phyloP scores from a whole-genome alignment of 2,888 invertebrate species.

The Drosophila histrio region DNA sequence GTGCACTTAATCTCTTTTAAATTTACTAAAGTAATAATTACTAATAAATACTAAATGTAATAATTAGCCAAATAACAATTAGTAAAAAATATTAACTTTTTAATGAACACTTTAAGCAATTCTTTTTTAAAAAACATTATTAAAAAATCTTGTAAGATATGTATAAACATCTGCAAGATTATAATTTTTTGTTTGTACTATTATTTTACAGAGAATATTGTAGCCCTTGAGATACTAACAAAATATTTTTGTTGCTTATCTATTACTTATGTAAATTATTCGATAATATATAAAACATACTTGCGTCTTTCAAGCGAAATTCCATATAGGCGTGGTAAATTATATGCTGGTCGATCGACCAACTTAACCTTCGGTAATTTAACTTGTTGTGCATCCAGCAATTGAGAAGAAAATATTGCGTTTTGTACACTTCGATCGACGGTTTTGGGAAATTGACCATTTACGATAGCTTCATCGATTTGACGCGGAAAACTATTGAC shows the following conservation, averaged over 20 bases:
- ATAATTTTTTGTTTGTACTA: no score
- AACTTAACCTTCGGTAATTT: slow-evolving; percentile 91
- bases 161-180: no score
- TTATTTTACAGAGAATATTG: not conserved
- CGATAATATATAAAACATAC: slow-evolving; percentile 84
- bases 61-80: not conserved
- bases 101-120: no score
- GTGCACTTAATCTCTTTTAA: no score
- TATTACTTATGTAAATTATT: not conserved
- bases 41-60: no score
- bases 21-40: no score
- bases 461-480: slow-evolving; percentile 85
- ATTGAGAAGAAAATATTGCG: slow-evolving; percentile 87
- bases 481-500: slow-evolving; percentile 87
- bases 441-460: slow-evolving; percentile 85
- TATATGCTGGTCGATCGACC: slow-evolving; percentile 88
- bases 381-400: slow-evolving; percentile 92
- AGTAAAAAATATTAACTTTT: no score
- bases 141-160: no score
- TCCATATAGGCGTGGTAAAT: slow-evolving; percentile 90
- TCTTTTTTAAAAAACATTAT: not conserved
- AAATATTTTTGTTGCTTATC: not conserved
- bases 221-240: no score
- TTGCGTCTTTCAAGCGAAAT: slow-evolving; percentile 89
- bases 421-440: slow-evolving; percentile 87